Evolutionary conservation across 2,797 vertebrate genomes (phyloP), one percentile per base, ranked within the genome.

Genomic region (Clarias fuscus): DNA sequence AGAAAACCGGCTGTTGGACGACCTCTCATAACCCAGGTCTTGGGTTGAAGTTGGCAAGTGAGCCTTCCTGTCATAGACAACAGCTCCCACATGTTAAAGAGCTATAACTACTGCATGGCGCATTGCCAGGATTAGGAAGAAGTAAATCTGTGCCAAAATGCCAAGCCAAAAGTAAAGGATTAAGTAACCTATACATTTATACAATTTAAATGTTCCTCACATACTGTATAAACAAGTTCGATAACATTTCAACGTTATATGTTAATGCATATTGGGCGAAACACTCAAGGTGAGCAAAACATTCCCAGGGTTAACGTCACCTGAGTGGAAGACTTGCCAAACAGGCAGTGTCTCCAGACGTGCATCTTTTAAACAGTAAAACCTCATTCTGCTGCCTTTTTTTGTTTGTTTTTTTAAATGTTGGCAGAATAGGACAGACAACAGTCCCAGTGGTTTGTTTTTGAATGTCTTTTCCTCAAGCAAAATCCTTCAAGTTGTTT

Each of bases 11-110:
- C 78, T 87, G 72, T 73, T 89, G 89, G 88, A 87, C 27, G 65
- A 83, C 88, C 86, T 89, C 81, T 84, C 82, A 77, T 84, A 86
- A 90, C 83, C 84, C 85, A 83, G 82, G 75, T 75, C 82, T 84
- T 82, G 85, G 76, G 86, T 87, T 90, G 67, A 67, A 86, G 75
- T 84, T 89, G 89, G 78, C 86, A 86, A 76, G 82, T 79, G 33
- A 85, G 87, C 53, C 77, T 87, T 90, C 85, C 86, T 89, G 85
- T 89, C 85, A 86, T 37, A 30, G 82, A 86, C 82, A 89, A 85
- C 72, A 85, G 86, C 73, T 84, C n/a, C 84, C 67, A 67, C 86
- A 86, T 68, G 56, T 37, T 33, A 17, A 83, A 72, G 84, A 90
- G 85, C 83, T 86, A 85, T 89, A 87, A 88, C 85, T 86, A 83